Evolutionary conservation across 2,797 vertebrate genomes (phyloP).

Genomic region (Labroides dimidiatus): DNA sequence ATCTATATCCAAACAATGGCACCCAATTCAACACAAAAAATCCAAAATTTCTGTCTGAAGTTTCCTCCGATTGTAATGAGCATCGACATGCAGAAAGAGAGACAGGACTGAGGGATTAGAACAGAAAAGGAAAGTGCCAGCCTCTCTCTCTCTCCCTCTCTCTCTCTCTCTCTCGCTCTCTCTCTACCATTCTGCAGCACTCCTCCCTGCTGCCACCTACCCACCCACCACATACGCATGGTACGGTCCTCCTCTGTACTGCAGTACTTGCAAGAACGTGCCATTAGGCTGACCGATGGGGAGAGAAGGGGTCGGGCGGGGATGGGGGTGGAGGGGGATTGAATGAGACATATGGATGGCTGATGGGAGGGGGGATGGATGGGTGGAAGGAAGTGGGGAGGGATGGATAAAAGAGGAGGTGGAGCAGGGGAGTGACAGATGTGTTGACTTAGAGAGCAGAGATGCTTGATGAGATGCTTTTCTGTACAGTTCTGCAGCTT

Average conservation of each 20-base stretch:
- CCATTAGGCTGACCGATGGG: slow-evolving; percentile 36
- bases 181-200: slow-evolving; percentile 56
- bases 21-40: slow-evolving; percentile 9
- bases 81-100: slow-evolving; percentile 40
- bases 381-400: slow-evolving; percentile 15
- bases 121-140: slow-evolving; percentile 33
- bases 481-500: slow-evolving; percentile 26
- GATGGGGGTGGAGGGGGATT: slow-evolving; percentile 8
- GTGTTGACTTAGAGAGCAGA: slow-evolving; percentile 58
- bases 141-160: slow-evolving; percentile 6
- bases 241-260: slow-evolving; percentile 53
- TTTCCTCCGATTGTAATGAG: slow-evolving; percentile 30
- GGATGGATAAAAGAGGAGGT: slow-evolving; percentile 36
- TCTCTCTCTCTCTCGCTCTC: neutral
- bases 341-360: slow-evolving; percentile 63
- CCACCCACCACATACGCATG: slow-evolving; percentile 49
- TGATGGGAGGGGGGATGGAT: slow-evolving; percentile 47
- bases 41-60: slow-evolving; percentile 2
- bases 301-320: neutral
- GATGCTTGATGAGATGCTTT: slow-evolving; percentile 43
- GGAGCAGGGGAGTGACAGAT: slow-evolving; percentile 63
- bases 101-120: slow-evolving; percentile 60
- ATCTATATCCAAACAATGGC: slow-evolving; percentile 30
- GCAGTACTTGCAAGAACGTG: slow-evolving; percentile 16
- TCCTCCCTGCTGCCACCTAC: slow-evolving; percentile 54